Base-by-base conservation (phyloP, 2,888 invertebrate species). In the Caprella mutica region DNA sequence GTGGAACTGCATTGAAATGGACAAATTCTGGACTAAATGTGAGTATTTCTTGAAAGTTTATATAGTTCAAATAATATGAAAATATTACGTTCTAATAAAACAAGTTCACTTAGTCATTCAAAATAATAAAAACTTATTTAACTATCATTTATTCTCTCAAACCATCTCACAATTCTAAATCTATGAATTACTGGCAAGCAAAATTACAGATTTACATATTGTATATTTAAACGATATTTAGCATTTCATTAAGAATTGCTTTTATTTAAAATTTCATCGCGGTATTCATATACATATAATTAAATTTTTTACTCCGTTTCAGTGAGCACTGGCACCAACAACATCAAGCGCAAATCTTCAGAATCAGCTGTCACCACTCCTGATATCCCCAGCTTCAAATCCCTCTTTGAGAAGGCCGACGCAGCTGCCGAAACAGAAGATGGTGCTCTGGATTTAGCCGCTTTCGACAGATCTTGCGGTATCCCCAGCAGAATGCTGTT, bases 321-420 rank as follows among this genome's bases (percentile, higher is more conserved):
- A 63, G 71, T 86, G 61, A 74, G 72, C 27, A 74, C 76, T 60
- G 86, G 86, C 19, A 17, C 17, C 4, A 86, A 85, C 71, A 75
- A 76, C 14, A 78, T 87, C 67, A 75, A 79, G 26, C 82, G 86
- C 66, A 79, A 77, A 71, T 84, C 84, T 44, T 70, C 77, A 39
- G 81, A 86, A 52, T 82, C 81, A 73, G 76, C 77, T 68, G 80
- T 79, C 70, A 78, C 79, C 62, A 75, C 77, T 50, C 75, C 77
- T 53, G 84, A 86, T 71, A 46, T 61, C 9, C 58, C 61, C 2
- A 58, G 58, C 40, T 58, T 58, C 46, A 17, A 46, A 19, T 33
- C 40, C 27, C 48, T 61, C 29, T 44, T 61, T 2, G 40, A 57
- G 2, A 51, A 55, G 46, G 52, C 61, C 23, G 42, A 58, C 24